Evolutionary conservation across 2,888 invertebrate species (phyloP), one percentile per base, ranked within the genome.

Genomic region (Metacarcinus magister): DNA sequence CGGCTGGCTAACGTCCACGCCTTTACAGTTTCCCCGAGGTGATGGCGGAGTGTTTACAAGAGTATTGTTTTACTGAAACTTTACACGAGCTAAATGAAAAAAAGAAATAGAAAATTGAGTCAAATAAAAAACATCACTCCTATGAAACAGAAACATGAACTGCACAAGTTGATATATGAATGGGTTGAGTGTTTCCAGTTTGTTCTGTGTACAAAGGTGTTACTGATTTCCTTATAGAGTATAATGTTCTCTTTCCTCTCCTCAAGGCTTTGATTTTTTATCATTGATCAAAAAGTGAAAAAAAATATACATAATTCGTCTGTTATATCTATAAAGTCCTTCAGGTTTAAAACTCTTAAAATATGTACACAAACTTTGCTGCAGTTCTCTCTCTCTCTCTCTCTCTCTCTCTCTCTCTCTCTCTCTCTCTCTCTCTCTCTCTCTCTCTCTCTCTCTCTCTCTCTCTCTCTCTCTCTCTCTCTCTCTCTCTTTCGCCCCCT

Each of bases 401-500:
- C 60, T 23, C 60, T 60, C 60, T 60, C 54, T 54, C 54, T 54
- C 54, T 54, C 54, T 54, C 54, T 54, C 54, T 54, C 54, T 54
- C 54, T 54, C 54, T 54, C 54, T 54, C 54, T 54, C 54, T 54
- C 28, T 75, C 75, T 75, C 75, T 75, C 75, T 75, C 75, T 75
- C 75, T 75, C 75, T 75, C 75, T 75, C 75, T 75, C 75, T 75
- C 75, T 75, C 75, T 75, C 75, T 82, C 32, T 82, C 32, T 32
- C 75, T 82, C 75, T 82, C 75, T 82, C 75, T 82, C 75, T 82
- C 75, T 82, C 75, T 82, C 75, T 82, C 75, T 82, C 75, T 82
- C 75, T 82, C 75, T n/a, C 75, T 82, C 75, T 82, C 75, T 82
- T 28, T 28, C 75, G 5, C 75, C 7, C 75, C 7, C 75, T 23